Conservation (phyloP, 1,140 invertebrate species). For the Araneus ventricosus region DNA sequence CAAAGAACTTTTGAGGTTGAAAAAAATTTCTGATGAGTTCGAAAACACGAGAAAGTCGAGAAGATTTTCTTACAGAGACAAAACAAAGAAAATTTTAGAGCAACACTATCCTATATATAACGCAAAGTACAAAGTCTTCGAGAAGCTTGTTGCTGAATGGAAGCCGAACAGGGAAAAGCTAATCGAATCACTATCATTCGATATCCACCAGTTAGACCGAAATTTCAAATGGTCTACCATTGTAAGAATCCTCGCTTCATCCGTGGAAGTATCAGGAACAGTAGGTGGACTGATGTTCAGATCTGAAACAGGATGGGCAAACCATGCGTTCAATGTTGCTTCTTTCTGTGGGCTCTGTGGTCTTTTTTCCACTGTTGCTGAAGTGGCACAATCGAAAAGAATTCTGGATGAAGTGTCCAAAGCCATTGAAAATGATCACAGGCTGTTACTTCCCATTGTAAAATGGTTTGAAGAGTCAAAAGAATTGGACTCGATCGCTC, state of each 20-base stretch:
- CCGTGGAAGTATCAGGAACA: not conserved
- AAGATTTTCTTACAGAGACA: not conserved
- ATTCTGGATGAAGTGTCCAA: conserved; percentile 16
- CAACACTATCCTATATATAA: not conserved
- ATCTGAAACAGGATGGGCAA: not conserved
- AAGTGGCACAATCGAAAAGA: conserved; percentile 11
- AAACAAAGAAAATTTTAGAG: not conserved
- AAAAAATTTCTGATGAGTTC: not conserved
- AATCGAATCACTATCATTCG: not conserved
- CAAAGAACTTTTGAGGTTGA: not conserved
- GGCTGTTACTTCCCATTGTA: not conserved
- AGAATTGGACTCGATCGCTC: not conserved
- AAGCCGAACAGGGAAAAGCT: not conserved
- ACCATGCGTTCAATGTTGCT: not conserved
- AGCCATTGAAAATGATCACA: not conserved
- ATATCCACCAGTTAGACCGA: not conserved
- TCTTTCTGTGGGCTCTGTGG: conserved; percentile 20
- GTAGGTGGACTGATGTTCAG: not conserved
- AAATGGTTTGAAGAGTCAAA: conserved; percentile 22
- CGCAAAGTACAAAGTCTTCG: not conserved
- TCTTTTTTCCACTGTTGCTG: conserved; percentile 8
- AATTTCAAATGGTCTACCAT: conserved; percentile 1
- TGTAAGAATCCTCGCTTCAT: not conserved
- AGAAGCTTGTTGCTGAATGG: not conserved
- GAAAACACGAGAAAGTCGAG: not conserved